A percentile compares a stretch with the other conserved stretches of the same genome.
Conservation (phyloP, 2,113 vertebrate genomes). For the Tautogolabrus adspersus region DNA sequence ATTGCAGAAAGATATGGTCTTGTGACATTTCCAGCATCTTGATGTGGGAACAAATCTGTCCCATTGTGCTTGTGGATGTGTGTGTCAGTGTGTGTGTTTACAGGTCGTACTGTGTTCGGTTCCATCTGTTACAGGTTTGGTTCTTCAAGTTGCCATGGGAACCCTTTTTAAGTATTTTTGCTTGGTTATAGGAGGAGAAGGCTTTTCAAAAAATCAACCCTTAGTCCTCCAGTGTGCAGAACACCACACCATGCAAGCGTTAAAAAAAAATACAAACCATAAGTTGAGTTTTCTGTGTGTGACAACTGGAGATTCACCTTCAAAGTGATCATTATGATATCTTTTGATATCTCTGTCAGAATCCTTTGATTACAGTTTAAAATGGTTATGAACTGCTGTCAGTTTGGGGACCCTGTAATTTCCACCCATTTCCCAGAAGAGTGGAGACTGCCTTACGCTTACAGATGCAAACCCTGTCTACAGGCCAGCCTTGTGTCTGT, state of each 20-base stretch:
- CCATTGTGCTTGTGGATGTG: conserved; percentile 35
- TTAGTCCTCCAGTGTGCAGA: conserved; percentile 30
- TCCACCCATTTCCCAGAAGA: conserved; percentile 36
- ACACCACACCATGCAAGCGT: not conserved
- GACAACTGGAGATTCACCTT: conserved; percentile 18
- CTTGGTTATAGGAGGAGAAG: conserved; percentile 63
- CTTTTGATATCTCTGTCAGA: conserved; percentile 44
- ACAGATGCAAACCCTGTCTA: conserved; percentile 16
- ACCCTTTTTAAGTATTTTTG: conserved; percentile 70
- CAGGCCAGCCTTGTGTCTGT: conserved; percentile 25
- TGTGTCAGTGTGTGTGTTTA: conserved; percentile 56
- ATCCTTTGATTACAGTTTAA: conserved; percentile 45
- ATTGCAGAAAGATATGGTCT: conserved; percentile 22
- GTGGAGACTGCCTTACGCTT: conserved; percentile 15
- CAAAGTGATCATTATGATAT: conserved; percentile 27
- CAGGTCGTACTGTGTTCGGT: conserved; percentile 56
- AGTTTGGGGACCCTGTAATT: conserved; percentile 51
- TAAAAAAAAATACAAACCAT: not conserved
- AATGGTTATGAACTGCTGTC: conserved; percentile 38
- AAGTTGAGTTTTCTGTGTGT: conserved; percentile 17
- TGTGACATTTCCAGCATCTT: conserved; percentile 60
- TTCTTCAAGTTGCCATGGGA: conserved; percentile 68
- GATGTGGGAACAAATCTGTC: conserved; percentile 35
- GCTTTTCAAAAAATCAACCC: conserved; percentile 49
- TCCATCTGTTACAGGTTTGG: conserved; percentile 61